Evolutionary conservation across 1,140 invertebrate genomes (phyloP).

Genomic region (Neodiprion virginianus): DNA sequence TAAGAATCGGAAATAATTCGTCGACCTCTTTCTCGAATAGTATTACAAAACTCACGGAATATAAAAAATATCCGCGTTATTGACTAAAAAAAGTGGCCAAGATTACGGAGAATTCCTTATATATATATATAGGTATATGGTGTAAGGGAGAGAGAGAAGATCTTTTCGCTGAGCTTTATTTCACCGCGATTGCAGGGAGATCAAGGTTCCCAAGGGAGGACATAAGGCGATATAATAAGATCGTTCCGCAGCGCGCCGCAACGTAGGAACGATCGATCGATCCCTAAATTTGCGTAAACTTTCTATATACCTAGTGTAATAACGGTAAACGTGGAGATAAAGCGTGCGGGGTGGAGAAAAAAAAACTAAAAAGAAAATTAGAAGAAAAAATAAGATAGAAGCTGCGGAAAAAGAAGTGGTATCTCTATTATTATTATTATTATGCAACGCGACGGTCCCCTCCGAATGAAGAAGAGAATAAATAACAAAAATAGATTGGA

Average conservation of each 20-base stretch:
- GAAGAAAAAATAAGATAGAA: neutral
- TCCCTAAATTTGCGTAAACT: neutral
- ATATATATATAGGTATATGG: no score
- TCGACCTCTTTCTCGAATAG: no score
- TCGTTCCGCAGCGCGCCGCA: neutral
- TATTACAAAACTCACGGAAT: no score
- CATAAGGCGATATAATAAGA: conserved; percentile 3
- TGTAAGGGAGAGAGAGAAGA: no score
- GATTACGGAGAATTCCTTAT: no score
- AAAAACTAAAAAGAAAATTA: neutral
- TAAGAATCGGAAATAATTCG: no score
- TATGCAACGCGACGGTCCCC: neutral
- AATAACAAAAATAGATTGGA: neutral
- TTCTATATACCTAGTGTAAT: neutral
- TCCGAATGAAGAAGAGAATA: neutral
- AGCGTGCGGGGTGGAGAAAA: neutral
- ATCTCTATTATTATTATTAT: neutral
- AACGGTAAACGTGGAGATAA: neutral
- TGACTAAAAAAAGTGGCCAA: no score
- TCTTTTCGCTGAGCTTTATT: no score
- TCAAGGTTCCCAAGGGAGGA: neutral
- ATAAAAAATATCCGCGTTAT: no score
- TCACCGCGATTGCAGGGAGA: no score
- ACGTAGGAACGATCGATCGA: neutral
- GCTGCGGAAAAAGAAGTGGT: no score